Evolutionary conservation across 1,140 invertebrate genomes (phyloP), one percentile per base, ranked within the genome.

Genomic region (Aphaenogaster ashmeadi): DNA sequence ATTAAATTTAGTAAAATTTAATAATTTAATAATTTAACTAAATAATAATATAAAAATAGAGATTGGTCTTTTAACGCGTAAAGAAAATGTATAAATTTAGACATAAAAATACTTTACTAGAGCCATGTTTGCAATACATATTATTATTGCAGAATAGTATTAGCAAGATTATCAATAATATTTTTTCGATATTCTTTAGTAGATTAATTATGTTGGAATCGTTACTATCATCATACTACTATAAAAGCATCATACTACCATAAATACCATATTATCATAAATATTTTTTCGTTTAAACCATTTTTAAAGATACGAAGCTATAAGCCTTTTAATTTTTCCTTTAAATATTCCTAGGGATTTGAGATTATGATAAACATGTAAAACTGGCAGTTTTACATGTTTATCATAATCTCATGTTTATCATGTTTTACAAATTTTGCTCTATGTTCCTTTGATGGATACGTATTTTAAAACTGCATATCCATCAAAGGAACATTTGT

Each of bases 1-100:
- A 64, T 64, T 38, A 13, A 69, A 47, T 54, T 54, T 36, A 52
- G 13, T 74, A 52, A 54, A 66, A 18, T 38, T n/a, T 41, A 66
- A 41, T 8, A 66, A 18, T 38, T n/a, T 41, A 66, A 41, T 8
- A 9, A 36, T 13, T 71, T 7, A 71, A 47, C 5, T 21, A 71
- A 50, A 47, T 18, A 9, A 50, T 33, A 38, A 1, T 27, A 47
- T 50, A 13, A 62, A 62, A 56, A 21, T 18, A 64, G 27, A 36
- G 2, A 62, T 36, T 27, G 0, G 0, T 27, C 27, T 27, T 27
- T 27, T 27, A 27, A 27, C 27, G 21, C 2, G 18, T n/a, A 54
- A 33, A 60, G 4, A 2, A 62, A 2, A 62, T 36, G 27, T 15
- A 36, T 21, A 41, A n/a, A 27, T 47, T 41, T 21, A 47, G 3